A percentile compares a stretch with the other conserved stretches of the same genome.
These are phyloP conservation scores for Euspilapteryx auroguttella DNA, from an alignment of 2,888 invertebrate genomes.

Conservation along the genomic window DNA sequence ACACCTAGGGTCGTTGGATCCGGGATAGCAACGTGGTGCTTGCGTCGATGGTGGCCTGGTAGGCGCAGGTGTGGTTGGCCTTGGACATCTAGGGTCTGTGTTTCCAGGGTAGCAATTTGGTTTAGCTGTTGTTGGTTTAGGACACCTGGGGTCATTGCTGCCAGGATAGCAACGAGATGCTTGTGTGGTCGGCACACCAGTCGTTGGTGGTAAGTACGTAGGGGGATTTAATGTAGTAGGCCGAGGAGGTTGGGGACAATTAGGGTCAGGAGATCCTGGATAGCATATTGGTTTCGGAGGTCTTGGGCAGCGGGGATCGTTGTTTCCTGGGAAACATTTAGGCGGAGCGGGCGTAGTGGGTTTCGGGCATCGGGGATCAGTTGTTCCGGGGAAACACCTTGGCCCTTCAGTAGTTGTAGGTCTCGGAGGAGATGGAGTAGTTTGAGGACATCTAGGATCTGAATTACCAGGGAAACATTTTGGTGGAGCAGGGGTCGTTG, in stretches of 20 bases:
- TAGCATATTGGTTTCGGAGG: too few species aligned
- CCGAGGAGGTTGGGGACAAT: conserved; percentile 13
- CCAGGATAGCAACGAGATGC: neutral
- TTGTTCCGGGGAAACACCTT: conserved; percentile 10
- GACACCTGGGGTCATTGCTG: conserved; percentile 18
- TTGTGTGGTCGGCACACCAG: conserved; percentile 11
- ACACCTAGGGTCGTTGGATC: conserved; percentile 14
- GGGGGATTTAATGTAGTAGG: conserved; percentile 10
- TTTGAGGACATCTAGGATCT: conserved; percentile 8
- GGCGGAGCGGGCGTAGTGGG: conserved; percentile 10
- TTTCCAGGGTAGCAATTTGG: conserved; percentile 12
- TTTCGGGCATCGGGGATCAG: conserved; percentile 10
- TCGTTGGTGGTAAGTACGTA: conserved; percentile 11
- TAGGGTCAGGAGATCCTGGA: conserved; percentile 16
- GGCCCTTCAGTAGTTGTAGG: too few species aligned
- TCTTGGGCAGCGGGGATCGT: too few species aligned
- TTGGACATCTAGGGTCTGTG: conserved; percentile 18
- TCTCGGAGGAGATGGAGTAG: too few species aligned
- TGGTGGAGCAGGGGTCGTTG: conserved; percentile 12
- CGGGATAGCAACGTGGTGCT: conserved; percentile 16
- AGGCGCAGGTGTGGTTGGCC: conserved; percentile 8
- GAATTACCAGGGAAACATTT: conserved; percentile 10
- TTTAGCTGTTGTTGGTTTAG: conserved; percentile 6
- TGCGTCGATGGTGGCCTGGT: neutral
- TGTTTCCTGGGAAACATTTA: conserved; percentile 12